Evolutionary conservation across 2,113 vertebrate genomes (phyloP).

Genomic region (Furnarius figulus): DNA sequence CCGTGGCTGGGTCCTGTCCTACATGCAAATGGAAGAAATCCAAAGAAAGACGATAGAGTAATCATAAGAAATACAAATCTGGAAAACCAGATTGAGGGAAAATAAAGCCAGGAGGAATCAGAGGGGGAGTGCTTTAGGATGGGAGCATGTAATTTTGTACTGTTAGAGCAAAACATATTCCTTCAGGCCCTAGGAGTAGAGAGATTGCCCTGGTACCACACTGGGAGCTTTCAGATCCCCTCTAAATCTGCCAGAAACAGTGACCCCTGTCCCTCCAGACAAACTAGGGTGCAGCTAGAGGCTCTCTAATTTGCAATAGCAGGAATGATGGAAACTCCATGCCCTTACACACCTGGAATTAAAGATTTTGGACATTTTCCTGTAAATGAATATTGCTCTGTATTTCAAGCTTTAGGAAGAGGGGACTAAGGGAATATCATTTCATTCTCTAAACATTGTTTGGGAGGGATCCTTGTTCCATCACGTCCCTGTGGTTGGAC

Average conservation of each 20-base stretch:
- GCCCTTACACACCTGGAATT: background rate
- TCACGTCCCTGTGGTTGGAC: background rate
- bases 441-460: background rate
- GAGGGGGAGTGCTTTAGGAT: rapidly evolving
- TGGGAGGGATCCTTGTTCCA: background rate
- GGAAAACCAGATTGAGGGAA: background rate
- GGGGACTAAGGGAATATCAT: background rate
- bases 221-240: background rate
- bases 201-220: background rate
- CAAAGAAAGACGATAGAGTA: background rate
- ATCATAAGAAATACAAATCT: background rate
- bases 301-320: background rate
- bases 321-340: background rate
- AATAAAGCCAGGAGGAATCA: background rate
- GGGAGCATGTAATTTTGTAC: background rate
- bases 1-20: background rate
- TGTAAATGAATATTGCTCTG: background rate
- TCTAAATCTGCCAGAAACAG: background rate
- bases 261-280: rapidly evolving
- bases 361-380: background rate
- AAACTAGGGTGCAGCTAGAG: background rate
- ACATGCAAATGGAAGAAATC: background rate
- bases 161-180: background rate
- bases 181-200: background rate
- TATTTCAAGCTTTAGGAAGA: background rate